Evolutionary conservation across 2,888 invertebrate species (phyloP).

Genomic region (Lagria hirta): DNA sequence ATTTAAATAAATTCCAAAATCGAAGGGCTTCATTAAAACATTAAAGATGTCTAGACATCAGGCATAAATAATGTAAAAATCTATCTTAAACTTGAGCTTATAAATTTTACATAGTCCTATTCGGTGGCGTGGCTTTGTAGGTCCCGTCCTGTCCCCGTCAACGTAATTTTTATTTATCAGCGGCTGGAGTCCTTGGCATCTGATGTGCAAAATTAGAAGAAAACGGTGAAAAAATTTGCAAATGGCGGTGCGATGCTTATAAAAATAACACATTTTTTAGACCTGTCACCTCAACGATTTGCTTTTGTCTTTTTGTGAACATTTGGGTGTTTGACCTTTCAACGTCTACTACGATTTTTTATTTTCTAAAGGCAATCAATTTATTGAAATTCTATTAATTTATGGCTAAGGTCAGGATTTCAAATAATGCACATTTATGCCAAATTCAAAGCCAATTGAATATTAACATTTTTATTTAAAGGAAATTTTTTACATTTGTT

Average conservation of each 20-base stretch:
- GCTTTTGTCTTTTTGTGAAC: slow-evolving; percentile 4
- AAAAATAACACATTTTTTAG: slow-evolving; percentile 14
- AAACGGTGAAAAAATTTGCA: slow-evolving; percentile 4
- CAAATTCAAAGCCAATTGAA: too few species aligned
- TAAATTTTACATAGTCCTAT: slow-evolving; percentile 19
- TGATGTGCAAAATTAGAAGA: neutral
- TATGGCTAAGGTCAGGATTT: too few species aligned
- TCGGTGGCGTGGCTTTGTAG: slow-evolving; percentile 12
- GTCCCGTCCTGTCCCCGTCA: slow-evolving; percentile 14
- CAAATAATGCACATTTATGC: too few species aligned
- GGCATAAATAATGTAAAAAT: slow-evolving; percentile 39
- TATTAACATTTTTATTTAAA: too few species aligned
- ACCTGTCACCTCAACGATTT: neutral
- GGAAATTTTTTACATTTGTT: too few species aligned
- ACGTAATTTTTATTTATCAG: slow-evolving; percentile 7
- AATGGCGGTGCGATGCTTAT: neutral
- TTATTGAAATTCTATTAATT: too few species aligned
- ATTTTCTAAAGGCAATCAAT: too few species aligned
- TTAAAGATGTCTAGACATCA: slow-evolving; percentile 38
- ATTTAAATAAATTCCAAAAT: slow-evolving; percentile 38
- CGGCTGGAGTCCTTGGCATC: slow-evolving; percentile 19
- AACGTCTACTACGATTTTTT: too few species aligned
- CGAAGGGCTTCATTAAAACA: slow-evolving; percentile 35
- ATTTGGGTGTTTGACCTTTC: slow-evolving; percentile 17
- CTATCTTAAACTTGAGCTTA: slow-evolving; percentile 13